Conservation (phyloP, 2,797 vertebrate genomes). For the Phylloscopus collybita region DNA sequence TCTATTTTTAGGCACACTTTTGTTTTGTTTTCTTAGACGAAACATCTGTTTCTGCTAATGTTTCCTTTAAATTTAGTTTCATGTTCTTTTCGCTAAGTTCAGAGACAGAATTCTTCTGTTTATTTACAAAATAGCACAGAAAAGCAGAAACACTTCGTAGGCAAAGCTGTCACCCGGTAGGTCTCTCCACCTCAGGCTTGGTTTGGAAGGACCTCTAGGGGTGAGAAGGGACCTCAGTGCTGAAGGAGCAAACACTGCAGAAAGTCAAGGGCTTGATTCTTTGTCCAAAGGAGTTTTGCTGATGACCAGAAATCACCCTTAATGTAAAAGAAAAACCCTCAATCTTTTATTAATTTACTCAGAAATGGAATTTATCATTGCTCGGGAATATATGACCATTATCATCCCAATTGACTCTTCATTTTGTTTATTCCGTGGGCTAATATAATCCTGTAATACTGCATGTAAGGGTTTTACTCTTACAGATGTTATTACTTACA, state of each 20-base stretch:
- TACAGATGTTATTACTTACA: background rate
- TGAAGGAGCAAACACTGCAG: background rate
- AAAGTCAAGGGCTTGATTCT: background rate
- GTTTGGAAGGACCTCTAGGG: conserved; percentile 54
- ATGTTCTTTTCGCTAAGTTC: background rate
- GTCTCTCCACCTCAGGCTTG: background rate
- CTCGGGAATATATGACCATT: background rate
- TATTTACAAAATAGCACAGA: background rate
- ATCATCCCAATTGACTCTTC: background rate
- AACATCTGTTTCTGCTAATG: background rate
- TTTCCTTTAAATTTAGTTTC: background rate
- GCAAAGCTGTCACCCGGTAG: background rate
- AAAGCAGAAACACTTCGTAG: background rate
- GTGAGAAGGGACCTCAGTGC: background rate
- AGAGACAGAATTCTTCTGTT: background rate
- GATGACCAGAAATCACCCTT: background rate
- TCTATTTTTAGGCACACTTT: background rate
- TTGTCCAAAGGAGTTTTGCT: background rate
- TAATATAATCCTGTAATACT: background rate
- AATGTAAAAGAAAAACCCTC: background rate
- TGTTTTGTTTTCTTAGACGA: background rate
- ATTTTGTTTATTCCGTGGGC: background rate
- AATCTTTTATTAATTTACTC: background rate
- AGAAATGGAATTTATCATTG: background rate
- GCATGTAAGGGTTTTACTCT: background rate